Base-by-base conservation (phyloP, 2,888 invertebrate species). In the Metellina segmentata region DNA sequence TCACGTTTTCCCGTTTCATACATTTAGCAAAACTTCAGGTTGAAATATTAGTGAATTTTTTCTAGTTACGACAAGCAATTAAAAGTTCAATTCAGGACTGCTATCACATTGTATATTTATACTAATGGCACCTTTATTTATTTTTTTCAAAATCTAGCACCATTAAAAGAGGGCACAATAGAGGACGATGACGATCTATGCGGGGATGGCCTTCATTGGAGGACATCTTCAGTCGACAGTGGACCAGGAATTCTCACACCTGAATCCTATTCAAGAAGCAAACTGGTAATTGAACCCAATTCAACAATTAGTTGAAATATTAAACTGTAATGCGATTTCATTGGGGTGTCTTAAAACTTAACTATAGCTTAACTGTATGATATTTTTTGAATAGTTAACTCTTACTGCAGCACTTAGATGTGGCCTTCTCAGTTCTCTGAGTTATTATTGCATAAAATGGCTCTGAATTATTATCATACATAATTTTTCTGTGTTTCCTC, bases 141-240 rank as follows among this genome's bases (percentile, higher is more conserved):
- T 51, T n/a, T n/a, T 52, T 85, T 7, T 13, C n/a, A 19, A 34
- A 34, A 34, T 77, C 16, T 48, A 92, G 91, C 83, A 9, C 91
- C 91, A 4, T 49, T 92, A 6, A 88, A 88, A 61, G 91, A 92
- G 75, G 89, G 91, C 19, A 49, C 83, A 11, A 74, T 92, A 19
- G 91, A 92, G 48, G 91, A 91, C 4, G 91, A 92, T 13, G 91
- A 92, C 48, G 91, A 92, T 52, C 69, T 92, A 7, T 92, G 91
- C 20, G 91, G 91, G 4, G 91, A 92, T 74, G 91, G 91, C 4
- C 85, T 92, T 8, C 91, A 92, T 34, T 92, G 91, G 91, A 6
- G 91, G 75, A 92, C 91, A n/a, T 92, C 91, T 16, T 92, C 91
- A 13, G 91, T 92, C 0, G 91, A 92, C 69, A 86, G 87, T 48